Percentiles rank a stretch among this genome's conserved stretches.
phyloP scores from a whole-genome alignment of 1,140 invertebrate species.

The Pachypeltis micranthus region DNA sequence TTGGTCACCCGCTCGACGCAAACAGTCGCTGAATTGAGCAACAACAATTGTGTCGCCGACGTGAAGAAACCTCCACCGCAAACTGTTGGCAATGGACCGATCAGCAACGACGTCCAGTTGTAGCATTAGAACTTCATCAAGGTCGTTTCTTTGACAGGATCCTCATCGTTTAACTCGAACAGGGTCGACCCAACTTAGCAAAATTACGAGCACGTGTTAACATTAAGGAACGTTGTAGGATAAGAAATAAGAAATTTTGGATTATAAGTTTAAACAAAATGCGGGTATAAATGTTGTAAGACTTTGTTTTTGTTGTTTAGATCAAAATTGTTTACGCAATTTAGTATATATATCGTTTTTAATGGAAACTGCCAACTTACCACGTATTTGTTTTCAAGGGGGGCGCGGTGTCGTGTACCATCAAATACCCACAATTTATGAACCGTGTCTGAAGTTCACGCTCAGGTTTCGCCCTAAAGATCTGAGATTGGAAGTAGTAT shows the following conservation, averaged over 20 bases:
- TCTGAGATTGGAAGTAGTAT: no score
- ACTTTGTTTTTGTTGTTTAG: no score
- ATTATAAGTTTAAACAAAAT: neutral
- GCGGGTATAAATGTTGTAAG: no score
- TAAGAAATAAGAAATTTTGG: neutral
- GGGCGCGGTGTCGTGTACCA: no score
- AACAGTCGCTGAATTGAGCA: slow-evolving; percentile 4
- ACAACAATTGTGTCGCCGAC: slow-evolving; percentile 15
- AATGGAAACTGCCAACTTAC: no score
- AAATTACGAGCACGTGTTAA: neutral
- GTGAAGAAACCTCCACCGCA: neutral
- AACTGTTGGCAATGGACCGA: slow-evolving; percentile 14
- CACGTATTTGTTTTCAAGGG: no score
- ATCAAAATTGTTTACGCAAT: no score
- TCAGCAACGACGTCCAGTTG: slow-evolving; percentile 16
- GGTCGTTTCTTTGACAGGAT: neutral
- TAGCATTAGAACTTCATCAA: slow-evolving; percentile 15
- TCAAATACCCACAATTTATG: no score
- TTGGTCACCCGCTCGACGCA: slow-evolving; percentile 17
- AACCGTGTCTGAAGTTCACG: no score
- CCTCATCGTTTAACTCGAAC: slow-evolving; percentile 22
- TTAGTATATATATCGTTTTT: no score
- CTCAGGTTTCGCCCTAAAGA: no score
- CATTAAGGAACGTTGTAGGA: neutral
- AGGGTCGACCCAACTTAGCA: neutral